phyloP scores from a whole-genome alignment of 2,113 vertebrate genomes.

The Gadus chalcogrammus region DNA sequence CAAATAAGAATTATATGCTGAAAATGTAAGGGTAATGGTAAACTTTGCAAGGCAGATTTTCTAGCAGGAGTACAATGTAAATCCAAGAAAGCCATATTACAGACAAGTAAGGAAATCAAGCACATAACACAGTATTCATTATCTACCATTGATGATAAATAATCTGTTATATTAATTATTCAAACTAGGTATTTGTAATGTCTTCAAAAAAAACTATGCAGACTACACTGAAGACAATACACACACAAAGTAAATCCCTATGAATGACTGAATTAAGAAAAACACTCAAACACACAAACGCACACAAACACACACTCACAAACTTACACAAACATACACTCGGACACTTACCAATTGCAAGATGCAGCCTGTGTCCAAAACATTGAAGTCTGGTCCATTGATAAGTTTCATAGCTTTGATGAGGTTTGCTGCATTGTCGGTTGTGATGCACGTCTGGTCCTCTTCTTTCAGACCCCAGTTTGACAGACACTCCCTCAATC shows the following conservation, averaged over 20 bases:
- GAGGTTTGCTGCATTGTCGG: background rate
- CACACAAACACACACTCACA: slow-evolving; percentile 3
- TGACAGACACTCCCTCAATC: background rate
- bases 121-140: background rate
- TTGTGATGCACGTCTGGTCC: slow-evolving; percentile 1
- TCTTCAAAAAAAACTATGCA: background rate
- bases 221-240: background rate
- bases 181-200: background rate
- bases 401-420: slow-evolving; percentile 9
- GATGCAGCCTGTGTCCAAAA: slow-evolving; percentile 13
- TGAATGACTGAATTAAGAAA: background rate
- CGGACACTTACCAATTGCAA: background rate
- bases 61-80: background rate
- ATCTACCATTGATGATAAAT: background rate
- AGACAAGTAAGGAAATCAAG: background rate
- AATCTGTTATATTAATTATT: slow-evolving; percentile 1
- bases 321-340: too few species aligned
- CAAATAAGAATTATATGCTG: background rate
- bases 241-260: background rate
- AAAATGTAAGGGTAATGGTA: background rate
- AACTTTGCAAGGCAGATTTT: background rate
- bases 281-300: background rate
- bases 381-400: slow-evolving; percentile 8
- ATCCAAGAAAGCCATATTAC: too few species aligned
- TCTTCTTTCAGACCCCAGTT: background rate